Conservation (phyloP, 2,113 vertebrate genomes). For the Phoxinus phoxinus region DNA sequence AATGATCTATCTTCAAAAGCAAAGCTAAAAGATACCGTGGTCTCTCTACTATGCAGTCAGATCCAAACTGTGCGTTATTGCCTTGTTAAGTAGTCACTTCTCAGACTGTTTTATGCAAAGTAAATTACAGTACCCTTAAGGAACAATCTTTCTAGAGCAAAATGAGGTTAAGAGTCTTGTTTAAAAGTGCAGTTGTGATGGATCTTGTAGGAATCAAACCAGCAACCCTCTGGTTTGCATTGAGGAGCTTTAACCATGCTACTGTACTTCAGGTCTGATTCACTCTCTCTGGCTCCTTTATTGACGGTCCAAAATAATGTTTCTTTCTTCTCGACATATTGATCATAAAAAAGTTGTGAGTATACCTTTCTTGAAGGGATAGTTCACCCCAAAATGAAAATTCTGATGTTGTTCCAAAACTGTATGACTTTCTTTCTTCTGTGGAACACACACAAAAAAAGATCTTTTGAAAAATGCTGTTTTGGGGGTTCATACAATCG, state of each 20-base stretch:
- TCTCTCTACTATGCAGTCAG: conserved; percentile 19
- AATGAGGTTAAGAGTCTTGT: neutral
- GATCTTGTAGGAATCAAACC: neutral
- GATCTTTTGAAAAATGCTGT: neutral
- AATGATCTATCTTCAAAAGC: conserved; percentile 71
- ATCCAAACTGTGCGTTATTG: conserved; percentile 29
- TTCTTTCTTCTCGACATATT: neutral
- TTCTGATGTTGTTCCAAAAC: neutral
- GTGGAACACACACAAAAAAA: neutral
- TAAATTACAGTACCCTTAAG: neutral
- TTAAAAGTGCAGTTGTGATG: neutral
- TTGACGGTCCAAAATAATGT: neutral
- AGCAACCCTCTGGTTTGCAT: neutral
- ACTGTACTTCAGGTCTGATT: neutral
- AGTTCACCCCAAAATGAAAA: neutral
- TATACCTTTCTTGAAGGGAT: neutral
- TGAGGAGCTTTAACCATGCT: neutral
- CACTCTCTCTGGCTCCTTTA: neutral
- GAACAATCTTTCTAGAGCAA: neutral
- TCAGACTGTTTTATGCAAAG: conserved; percentile 1
- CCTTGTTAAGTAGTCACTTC: conserved; percentile 4
- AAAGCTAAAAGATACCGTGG: conserved; percentile 42
- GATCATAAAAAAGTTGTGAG: neutral
- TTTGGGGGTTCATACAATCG: neutral
- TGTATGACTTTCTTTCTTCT: neutral